Conservation (phyloP, 2,888 invertebrate species). For the Caenorhabditis virilis region DNA sequence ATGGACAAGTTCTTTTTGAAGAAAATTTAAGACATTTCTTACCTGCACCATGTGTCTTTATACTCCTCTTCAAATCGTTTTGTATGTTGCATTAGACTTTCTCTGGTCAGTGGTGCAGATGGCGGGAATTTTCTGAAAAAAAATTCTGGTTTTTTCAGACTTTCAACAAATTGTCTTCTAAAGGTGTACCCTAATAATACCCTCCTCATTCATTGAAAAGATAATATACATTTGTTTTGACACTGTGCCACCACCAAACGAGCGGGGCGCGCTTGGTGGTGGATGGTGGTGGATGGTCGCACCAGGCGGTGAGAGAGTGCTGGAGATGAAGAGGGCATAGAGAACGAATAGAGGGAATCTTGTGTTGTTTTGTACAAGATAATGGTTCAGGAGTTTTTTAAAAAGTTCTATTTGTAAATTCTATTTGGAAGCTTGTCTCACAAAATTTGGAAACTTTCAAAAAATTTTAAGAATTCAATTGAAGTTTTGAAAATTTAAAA, state of each 20-base stretch:
- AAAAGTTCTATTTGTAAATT: no score
- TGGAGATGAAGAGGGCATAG: no score
- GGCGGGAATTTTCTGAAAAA: constrained; percentile 45
- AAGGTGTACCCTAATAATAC: neutral
- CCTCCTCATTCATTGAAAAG: neutral
- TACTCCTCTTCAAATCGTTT: constrained; percentile 61
- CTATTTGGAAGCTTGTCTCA: no score
- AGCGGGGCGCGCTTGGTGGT: constrained; percentile 2
- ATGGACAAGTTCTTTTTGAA: no score
- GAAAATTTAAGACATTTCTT: neutral
- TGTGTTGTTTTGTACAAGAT: no score
- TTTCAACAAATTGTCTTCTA: neutral
- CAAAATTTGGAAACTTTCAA: no score
- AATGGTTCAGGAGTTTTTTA: no score
- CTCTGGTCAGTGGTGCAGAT: constrained; percentile 57
- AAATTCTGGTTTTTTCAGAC: neutral
- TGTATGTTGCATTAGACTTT: constrained; percentile 61
- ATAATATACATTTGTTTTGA: constrained; percentile 36
- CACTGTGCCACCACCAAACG: constrained; percentile 5
- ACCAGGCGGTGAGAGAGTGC: neutral
- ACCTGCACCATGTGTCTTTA: constrained; percentile 59
- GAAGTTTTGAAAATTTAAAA: no score
- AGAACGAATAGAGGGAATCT: no score
- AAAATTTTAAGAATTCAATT: no score
- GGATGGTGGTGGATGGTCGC: constrained; percentile 25